These are phyloP conservation scores for Puma concolor DNA, from an alignment of 2,113 vertebrate genomes.

Conservation along the genomic window DNA sequence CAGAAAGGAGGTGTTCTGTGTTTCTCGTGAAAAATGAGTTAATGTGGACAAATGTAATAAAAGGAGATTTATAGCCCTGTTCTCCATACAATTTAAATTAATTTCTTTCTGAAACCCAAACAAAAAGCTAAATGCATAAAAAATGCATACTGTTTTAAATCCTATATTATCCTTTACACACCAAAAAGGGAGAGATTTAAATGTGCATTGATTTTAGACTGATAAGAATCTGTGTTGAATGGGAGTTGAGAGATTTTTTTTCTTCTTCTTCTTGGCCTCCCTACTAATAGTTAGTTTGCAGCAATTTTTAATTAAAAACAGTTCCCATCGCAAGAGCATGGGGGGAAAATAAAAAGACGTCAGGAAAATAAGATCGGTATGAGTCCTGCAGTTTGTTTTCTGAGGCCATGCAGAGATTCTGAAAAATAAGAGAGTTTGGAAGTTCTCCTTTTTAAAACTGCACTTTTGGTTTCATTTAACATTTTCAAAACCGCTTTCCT, in stretches of 20 bases:
- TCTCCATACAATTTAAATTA: constrained; percentile 69
- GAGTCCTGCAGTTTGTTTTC: constrained; percentile 69
- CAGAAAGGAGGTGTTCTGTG: constrained; percentile 50
- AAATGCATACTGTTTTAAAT: constrained; percentile 54
- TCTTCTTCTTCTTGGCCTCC: constrained; percentile 71
- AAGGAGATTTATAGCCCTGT: constrained; percentile 71
- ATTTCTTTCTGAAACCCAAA: constrained; percentile 66
- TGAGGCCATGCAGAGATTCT: constrained; percentile 57
- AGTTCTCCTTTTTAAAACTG: constrained; percentile 78
- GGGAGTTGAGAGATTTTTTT: constrained; percentile 76
- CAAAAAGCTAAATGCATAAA: constrained; percentile 61
- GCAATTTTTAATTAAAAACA: constrained; percentile 89
- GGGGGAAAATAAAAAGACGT: neutral
- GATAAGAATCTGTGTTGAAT: constrained; percentile 80
- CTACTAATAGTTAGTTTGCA: constrained; percentile 85
- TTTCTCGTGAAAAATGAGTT: constrained; percentile 73
- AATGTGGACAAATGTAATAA: constrained; percentile 59
- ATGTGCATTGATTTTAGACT: constrained; percentile 70
- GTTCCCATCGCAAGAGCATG: constrained; percentile 77
- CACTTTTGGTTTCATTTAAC: constrained; percentile 81
- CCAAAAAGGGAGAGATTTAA: constrained; percentile 66
- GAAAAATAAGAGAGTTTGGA: constrained; percentile 76
- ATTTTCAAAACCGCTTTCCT: constrained; percentile 75
- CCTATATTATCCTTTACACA: constrained; percentile 68
- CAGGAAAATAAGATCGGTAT: constrained; percentile 76